A percentile compares a stretch with the other conserved stretches of the same genome.
Evolutionary conservation across 2,797 vertebrate genomes (phyloP).

Genomic region (Lutra lutra): DNA sequence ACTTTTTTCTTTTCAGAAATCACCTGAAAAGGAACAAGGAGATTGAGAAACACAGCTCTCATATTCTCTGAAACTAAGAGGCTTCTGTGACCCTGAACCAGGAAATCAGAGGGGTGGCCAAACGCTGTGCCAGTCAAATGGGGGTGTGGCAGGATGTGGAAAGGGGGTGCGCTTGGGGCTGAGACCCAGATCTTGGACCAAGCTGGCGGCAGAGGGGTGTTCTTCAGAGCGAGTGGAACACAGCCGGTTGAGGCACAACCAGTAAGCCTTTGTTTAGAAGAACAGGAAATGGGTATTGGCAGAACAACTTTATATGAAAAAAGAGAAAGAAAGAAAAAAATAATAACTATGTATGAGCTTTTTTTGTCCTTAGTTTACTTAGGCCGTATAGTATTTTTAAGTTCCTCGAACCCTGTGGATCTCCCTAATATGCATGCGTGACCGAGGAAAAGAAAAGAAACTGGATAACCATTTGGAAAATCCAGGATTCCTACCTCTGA

Average conservation of each 20-base stretch:
- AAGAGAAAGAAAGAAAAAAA: not conserved
- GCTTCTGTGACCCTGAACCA: not conserved
- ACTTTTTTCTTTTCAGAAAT: constrained; percentile 40
- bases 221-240: not conserved
- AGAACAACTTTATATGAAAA: not conserved
- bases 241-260: not conserved
- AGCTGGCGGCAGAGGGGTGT: not conserved
- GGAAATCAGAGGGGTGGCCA: not conserved
- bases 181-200: not conserved
- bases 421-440: constrained; percentile 81
- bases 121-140: not conserved
- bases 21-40: constrained; percentile 36
- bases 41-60: not conserved
- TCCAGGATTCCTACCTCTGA: not conserved
- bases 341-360: constrained; percentile 77
- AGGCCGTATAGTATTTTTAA: constrained; percentile 84
- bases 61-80: not conserved
- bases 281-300: too few relatives aligned
- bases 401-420: constrained; percentile 83
- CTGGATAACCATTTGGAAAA: not conserved
- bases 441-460: constrained; percentile 48
- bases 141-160: too few relatives aligned
- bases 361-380: constrained; percentile 83
- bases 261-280: not conserved
- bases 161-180: not conserved